Conservation (phyloP, 2,113 vertebrate genomes). For the Apistogramma diplotaenia region DNA sequence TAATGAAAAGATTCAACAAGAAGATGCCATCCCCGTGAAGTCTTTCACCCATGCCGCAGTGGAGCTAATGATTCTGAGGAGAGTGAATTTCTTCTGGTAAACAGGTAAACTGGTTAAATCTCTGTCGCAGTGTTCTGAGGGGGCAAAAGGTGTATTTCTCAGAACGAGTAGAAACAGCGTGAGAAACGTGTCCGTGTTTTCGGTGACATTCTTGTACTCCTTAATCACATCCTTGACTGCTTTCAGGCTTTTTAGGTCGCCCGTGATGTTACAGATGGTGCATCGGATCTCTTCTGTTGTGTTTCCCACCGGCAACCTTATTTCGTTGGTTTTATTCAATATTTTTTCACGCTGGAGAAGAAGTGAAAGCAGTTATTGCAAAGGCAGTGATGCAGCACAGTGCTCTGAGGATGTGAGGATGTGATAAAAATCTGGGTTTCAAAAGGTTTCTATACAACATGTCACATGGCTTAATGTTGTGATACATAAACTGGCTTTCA, state of each 20-base stretch:
- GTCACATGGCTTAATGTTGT: neutral
- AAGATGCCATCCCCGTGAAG: neutral
- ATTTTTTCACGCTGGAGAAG: neutral
- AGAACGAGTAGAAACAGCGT: fast-evolving
- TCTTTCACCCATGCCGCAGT: constrained; percentile 24
- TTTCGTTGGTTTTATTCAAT: neutral
- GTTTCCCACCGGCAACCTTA: constrained; percentile 25
- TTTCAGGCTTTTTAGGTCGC: constrained; percentile 22
- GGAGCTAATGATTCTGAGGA: constrained; percentile 11
- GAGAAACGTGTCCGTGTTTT: fast-evolving
- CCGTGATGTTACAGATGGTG: constrained; percentile 21
- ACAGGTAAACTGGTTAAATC: fast-evolving
- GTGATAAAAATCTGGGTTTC: neutral
- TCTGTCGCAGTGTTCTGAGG: neutral
- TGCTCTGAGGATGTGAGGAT: neutral
- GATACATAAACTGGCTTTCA: neutral
- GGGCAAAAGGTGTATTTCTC: neutral
- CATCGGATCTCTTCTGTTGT: neutral
- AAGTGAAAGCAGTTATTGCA: neutral
- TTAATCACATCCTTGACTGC: neutral
- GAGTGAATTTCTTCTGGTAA: fast-evolving
- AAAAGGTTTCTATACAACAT: neutral
- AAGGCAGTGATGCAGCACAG: neutral
- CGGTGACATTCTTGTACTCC: fast-evolving
- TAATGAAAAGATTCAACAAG: neutral